Evolutionary conservation across 2,888 invertebrate genomes (phyloP), one percentile per base, ranked within the genome.

Genomic region (Callinectes sapidus): DNA sequence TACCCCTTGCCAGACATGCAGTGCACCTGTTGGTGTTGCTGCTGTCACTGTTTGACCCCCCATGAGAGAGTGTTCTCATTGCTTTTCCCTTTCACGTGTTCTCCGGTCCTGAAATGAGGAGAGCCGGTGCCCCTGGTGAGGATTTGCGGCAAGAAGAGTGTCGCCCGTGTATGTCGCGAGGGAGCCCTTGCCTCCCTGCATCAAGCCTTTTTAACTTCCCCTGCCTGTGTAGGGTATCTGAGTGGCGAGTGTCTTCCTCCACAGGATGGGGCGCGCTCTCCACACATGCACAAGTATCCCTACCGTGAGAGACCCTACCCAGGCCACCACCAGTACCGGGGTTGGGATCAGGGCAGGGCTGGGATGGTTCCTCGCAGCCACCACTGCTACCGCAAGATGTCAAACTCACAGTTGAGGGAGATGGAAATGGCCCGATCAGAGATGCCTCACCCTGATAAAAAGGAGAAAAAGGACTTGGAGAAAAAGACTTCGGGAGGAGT

Each of bases 391-490:
- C 91, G 87, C 66, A 87, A 91, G 91, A 28, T 91, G 87, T 28
- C 87, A 55, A 39, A 91, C 66, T 66, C 71, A 87, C 87, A 87
- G 87, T 87, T 87, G 85, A 87, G 86, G 91, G 71, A 91, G 87
- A 91, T 91, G 87, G 85, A 91, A 91, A 87, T 91, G 91, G 91
- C 91, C 71, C 86, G 91, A 48, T 48, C 87, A 55, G 91, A 91
- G 87, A 91, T 91, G 91, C 91, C 91, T 91, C 91, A 48, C 23
- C 91, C 91, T 42, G 91, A 87, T 8, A 87, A 91, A 87, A 87
- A 71, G 91, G 91, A 91, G 42, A 86, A 48, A 23, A 91, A 91
- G 85, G 87, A 91, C 87, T 61, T 39, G 32, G 91, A 87, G 55
- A 71, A 87, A 91, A 91, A 91, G 91, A 39, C 87, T 86, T 35